Percentiles rank a stretch among this genome's conserved stretches.
phyloP scores from a whole-genome alignment of 1,140 invertebrate species.

The Euglossa dilemma region DNA sequence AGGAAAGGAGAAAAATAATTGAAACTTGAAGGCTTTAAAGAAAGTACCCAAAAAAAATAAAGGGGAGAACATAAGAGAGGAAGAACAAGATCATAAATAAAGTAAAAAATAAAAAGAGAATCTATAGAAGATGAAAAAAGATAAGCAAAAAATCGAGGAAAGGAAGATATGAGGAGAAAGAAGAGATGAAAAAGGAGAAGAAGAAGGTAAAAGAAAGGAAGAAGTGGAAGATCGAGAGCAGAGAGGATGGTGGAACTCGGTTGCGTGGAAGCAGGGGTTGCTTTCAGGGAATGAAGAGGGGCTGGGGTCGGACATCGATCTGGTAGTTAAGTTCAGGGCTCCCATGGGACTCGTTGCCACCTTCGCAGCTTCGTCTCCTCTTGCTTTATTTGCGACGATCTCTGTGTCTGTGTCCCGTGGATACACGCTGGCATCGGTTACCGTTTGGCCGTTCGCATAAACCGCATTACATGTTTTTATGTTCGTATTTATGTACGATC shows the following conservation, averaged over 20 bases:
- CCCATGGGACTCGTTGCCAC: slow-evolving; percentile 79
- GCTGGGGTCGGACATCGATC: slow-evolving; percentile 78
- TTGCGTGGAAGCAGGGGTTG: slow-evolving; percentile 50
- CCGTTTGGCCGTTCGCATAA: slow-evolving; percentile 54
- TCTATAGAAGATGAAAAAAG: not conserved
- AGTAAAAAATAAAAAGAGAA: too few species aligned
- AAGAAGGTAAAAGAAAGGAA: not conserved
- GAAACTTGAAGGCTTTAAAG: too few species aligned
- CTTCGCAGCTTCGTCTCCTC: slow-evolving; percentile 58
- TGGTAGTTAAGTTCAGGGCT: slow-evolving; percentile 79
- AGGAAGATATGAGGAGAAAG: not conserved
- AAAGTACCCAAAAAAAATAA: too few species aligned
- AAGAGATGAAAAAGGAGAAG: not conserved
- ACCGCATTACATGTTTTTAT: slow-evolving; percentile 65
- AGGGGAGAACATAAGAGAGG: too few species aligned
- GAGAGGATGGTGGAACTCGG: not conserved
- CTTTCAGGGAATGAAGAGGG: slow-evolving; percentile 56
- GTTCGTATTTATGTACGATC: slow-evolving; percentile 60
- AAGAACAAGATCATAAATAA: too few species aligned
- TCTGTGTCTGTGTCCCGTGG: slow-evolving; percentile 46
- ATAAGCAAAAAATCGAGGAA: not conserved
- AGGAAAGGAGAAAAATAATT: too few species aligned
- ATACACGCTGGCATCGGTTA: slow-evolving; percentile 65
- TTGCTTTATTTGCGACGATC: slow-evolving; percentile 20
- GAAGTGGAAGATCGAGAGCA: not conserved